phyloP scores from a whole-genome alignment of 2,797 vertebrate genomes.

The Nasua narica region DNA sequence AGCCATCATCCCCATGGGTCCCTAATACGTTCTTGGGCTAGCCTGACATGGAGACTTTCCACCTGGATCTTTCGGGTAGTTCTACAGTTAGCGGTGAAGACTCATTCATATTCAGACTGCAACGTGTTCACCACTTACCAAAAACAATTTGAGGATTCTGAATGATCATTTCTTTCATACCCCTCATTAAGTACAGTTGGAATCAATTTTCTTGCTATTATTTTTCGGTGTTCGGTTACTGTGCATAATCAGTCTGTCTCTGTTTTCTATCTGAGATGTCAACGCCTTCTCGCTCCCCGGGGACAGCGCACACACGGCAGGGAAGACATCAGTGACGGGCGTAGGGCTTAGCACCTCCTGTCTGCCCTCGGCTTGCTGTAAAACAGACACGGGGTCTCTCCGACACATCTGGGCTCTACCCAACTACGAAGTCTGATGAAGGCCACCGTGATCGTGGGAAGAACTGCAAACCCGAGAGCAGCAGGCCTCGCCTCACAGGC shows the following conservation, averaged over 20 bases:
- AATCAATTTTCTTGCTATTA: not conserved
- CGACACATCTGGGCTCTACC: not conserved
- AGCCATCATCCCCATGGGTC: not conserved
- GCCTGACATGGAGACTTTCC: not conserved
- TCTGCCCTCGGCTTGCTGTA: not conserved
- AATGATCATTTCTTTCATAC: not conserved
- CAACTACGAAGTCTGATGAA: not conserved
- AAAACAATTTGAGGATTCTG: conserved; percentile 15
- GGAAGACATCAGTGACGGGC: not conserved
- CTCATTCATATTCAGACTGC: not conserved
- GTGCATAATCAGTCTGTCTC: not conserved
- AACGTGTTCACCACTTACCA: not conserved
- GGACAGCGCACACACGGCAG: accelerated
- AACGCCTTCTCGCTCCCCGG: not conserved
- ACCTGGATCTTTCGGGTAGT: not conserved
- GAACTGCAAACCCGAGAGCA: not conserved
- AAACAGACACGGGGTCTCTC: not conserved
- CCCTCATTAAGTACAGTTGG: not conserved
- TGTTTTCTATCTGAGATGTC: not conserved
- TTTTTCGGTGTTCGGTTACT: not conserved
- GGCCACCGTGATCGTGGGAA: not conserved
- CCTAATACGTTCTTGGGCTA: not conserved
- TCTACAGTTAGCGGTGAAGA: not conserved
- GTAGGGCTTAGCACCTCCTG: not conserved
- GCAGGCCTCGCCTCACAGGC: not conserved